These are phyloP conservation scores for Gastracanthus pulcherrimus DNA, from an alignment of 2,888 invertebrate species.

Conservation along the genomic window DNA sequence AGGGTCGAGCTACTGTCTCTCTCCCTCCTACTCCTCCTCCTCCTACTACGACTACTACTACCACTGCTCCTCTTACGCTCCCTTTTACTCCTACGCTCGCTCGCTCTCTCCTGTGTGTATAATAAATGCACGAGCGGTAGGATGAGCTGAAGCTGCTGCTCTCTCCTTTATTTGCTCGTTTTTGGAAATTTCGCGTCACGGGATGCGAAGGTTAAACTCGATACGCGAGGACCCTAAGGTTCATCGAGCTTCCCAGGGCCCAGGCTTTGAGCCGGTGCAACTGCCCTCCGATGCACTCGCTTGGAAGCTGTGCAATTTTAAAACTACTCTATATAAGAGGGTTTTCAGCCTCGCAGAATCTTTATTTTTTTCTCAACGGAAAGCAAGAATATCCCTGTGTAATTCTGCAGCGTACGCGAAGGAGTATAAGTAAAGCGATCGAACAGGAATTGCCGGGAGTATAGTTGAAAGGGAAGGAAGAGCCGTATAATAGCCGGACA, in stretches of 20 bases:
- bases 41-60: slow-evolving; percentile 24
- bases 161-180: neutral
- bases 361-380: too few relatives aligned
- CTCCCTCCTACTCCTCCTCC: slow-evolving; percentile 23
- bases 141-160: neutral
- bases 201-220: slow-evolving; percentile 4
- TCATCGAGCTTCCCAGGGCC: neutral
- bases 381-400: neutral
- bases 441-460: neutral
- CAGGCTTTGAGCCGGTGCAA: neutral
- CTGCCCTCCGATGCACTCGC: neutral
- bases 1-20: slow-evolving; percentile 21
- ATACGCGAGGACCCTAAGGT: slow-evolving; percentile 21
- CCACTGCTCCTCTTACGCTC: slow-evolving; percentile 2
- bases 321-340: too few relatives aligned
- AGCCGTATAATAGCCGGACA: neutral
- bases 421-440: neutral
- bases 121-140: too few relatives aligned
- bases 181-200: slow-evolving; percentile 11
- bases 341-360: too few relatives aligned
- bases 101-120: too few relatives aligned
- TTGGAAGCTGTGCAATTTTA: neutral
- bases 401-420: neutral
- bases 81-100: neutral
- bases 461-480: neutral